Evolutionary conservation across 92 coral and sea anemone species (phyloP), one percentile per base, ranked within the genome.

Genomic region (Nematostella vectensis): DNA sequence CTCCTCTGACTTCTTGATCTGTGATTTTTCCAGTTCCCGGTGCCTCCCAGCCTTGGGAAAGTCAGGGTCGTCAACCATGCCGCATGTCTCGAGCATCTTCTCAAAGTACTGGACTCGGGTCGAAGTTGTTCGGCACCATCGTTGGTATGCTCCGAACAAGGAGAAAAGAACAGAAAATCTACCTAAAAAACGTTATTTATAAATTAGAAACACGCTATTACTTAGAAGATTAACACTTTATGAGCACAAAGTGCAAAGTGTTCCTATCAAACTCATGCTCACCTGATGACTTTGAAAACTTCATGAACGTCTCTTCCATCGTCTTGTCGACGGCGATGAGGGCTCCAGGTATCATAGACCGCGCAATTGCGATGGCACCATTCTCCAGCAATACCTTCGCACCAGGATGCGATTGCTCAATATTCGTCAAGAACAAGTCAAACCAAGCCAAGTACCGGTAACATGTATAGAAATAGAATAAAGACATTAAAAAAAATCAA

Each of bases 261-360:
- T n/a, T n/a, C 8, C 42, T 15, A 36, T 15, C 23, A 44, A 18
- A 49, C 45, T 16, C 31, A 50, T 55, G 4, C 17, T 57, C 67
- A 78, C 74, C 79, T 63, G 78, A 49, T 15, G 78, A 70, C 24
- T 69, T 77, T 0, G 78, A 24, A 30, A 69, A 70, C 51, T 58
- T 57, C 78, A 70, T 77, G 72, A 77, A 75, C 17, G 77, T 72
- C 24, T 72, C 65, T 44, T 72, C 83, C 77, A 69, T 68, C 3
- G 77, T 68, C 49, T 55, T 56, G 57, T 69, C 63, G 17, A 77
- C 78, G 29, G 83, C 83, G 39, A 72, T 62, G 31, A 74, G 63
- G 21, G 69, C 64, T 30, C 75, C 81, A 11, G 78, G 69, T 13
- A 70, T 70, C 17, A 77, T 22, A 1, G 83, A 77, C 4, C 73